Percentiles rank a stretch among this genome's conserved stretches.
Evolutionary conservation across 2,797 vertebrate genomes (phyloP).

Genomic region (Sardinella longiceps): DNA sequence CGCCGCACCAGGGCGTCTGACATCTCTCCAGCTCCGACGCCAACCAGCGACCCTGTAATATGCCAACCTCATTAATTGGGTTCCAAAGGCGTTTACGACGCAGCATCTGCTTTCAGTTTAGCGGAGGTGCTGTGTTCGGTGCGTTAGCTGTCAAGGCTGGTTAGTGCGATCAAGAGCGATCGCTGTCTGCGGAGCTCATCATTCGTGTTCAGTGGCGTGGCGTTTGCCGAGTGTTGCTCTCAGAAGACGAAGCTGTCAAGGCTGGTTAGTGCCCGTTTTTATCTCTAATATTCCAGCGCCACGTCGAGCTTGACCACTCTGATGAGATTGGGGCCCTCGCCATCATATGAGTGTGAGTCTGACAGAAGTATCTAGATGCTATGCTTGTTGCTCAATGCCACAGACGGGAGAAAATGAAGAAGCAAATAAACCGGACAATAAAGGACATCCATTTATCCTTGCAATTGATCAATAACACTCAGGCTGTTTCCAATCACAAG

Average conservation of each 20-base stretch:
- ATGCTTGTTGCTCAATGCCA: not conserved
- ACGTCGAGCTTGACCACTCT: not conserved
- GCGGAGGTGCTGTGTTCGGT: not conserved
- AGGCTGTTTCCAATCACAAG: too few relatives aligned
- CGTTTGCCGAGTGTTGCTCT: too few relatives aligned
- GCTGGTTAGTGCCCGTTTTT: constrained; percentile 5
- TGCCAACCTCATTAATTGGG: not conserved
- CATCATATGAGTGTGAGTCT: not conserved
- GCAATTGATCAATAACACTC: too few relatives aligned
- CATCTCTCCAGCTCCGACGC: not conserved
- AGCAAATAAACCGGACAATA: not conserved
- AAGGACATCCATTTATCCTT: not conserved
- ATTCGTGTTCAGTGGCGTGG: too few relatives aligned
- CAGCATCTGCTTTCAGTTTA: not conserved
- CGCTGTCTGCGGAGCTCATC: too few relatives aligned
- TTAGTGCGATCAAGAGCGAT: too few relatives aligned
- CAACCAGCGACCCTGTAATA: not conserved
- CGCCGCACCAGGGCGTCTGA: not conserved
- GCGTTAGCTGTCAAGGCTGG: not conserved
- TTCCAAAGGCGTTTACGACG: not conserved
- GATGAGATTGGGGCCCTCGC: not conserved
- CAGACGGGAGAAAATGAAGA: not conserved
- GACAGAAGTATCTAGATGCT: not conserved
- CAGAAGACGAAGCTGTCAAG: not conserved
- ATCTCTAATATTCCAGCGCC: too few relatives aligned